Evolutionary conservation across 2,797 vertebrate genomes (phyloP).

Genomic region (Oophaga sylvatica): DNA sequence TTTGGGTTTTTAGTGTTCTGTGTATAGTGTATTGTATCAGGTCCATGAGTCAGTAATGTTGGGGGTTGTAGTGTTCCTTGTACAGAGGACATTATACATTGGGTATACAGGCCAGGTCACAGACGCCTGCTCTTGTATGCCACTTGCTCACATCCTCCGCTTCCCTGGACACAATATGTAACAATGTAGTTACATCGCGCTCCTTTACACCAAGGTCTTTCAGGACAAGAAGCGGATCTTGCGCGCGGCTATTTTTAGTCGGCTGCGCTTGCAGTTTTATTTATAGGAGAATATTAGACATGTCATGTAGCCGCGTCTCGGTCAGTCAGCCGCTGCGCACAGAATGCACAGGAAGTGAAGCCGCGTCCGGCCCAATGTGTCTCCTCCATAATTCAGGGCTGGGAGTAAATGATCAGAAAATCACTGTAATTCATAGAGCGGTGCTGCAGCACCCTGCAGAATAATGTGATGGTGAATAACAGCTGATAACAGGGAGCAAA

Average conservation of each 20-base stretch:
- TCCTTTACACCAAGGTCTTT: slow-evolving; percentile 29
- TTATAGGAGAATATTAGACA: slow-evolving; percentile 41
- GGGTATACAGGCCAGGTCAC: too few species aligned
- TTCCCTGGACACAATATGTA: not conserved
- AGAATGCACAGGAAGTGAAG: not conserved
- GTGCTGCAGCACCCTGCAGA: not conserved
- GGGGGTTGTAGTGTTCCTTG: not conserved
- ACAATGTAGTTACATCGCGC: not conserved
- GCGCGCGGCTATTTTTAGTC: slow-evolving; percentile 30
- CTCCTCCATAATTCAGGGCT: not conserved
- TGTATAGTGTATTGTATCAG: not conserved
- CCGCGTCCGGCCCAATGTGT: not conserved
- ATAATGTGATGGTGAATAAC: not conserved
- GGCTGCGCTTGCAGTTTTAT: slow-evolving; percentile 40
- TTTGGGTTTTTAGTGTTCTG: not conserved
- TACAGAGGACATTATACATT: not conserved
- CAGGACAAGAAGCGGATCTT: slow-evolving; percentile 23
- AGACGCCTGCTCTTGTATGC: too few species aligned
- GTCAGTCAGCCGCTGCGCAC: not conserved
- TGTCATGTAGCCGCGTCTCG: slow-evolving; percentile 18
- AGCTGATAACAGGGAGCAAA: not conserved
- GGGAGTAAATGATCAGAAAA: not conserved
- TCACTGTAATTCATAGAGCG: not conserved
- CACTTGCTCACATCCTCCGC: not conserved
- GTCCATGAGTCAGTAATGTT: not conserved